Percentiles rank a stretch among this genome's conserved stretches.
Conservation (phyloP, 1,140 invertebrate genomes). For the Bombus turneri region DNA sequence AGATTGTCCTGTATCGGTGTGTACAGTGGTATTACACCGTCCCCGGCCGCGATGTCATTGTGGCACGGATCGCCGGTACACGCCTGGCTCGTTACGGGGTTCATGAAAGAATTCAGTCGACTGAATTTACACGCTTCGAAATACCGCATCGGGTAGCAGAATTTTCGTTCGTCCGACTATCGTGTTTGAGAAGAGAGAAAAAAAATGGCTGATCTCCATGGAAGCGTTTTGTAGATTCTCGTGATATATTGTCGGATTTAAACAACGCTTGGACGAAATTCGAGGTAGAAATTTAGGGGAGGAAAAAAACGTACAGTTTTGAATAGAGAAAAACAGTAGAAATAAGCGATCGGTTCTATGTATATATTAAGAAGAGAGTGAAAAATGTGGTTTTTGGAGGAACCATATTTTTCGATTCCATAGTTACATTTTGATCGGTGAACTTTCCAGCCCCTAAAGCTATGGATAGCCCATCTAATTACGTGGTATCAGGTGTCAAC, state of each 20-base stretch:
- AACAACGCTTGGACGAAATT: conserved; percentile 1
- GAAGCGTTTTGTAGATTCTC: background rate
- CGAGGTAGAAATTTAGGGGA: background rate
- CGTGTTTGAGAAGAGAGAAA: background rate
- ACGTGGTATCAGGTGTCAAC: conserved; percentile 68
- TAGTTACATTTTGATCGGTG: conserved; percentile 1
- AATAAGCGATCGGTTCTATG: background rate
- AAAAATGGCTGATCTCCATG: background rate
- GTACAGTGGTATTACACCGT: conserved; percentile 61
- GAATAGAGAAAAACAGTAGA: background rate
- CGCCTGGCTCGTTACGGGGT: conserved; percentile 56
- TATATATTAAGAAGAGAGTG: background rate
- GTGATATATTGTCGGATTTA: background rate
- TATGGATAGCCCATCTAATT: conserved; percentile 51
- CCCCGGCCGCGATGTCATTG: conserved; percentile 62
- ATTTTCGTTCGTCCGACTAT: conserved; percentile 1
- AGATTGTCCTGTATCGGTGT: conserved; percentile 58
- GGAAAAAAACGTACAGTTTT: background rate
- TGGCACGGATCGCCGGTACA: conserved; percentile 60
- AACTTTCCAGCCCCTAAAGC: conserved; percentile 1
- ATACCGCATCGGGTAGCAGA: conserved; percentile 29
- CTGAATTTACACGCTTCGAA: conserved; percentile 59
- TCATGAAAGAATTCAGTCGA: conserved; percentile 59
- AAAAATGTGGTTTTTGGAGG: too few relatives aligned
- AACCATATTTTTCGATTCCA: background rate